Percentiles rank a stretch among this genome's conserved stretches.
Evolutionary conservation across 2,797 vertebrate species (phyloP).

Genomic region (Fundulus diaphanus): DNA sequence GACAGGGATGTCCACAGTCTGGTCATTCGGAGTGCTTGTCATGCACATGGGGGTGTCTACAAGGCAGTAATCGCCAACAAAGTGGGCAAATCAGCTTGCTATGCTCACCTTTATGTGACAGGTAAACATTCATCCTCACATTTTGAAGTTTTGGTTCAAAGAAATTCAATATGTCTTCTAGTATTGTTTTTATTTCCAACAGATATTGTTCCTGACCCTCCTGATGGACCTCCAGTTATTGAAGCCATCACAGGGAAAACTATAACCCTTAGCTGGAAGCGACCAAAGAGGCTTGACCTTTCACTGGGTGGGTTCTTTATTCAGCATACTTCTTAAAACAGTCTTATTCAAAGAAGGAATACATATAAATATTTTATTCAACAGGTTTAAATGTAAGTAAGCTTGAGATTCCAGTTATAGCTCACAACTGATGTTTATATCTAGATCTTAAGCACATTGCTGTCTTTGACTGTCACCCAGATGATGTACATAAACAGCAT

Average conservation of each 20-base stretch:
- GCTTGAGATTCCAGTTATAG: not conserved
- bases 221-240: conserved; percentile 87
- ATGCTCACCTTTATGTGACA: conserved; percentile 93
- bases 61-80: conserved; percentile 96
- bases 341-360: not conserved
- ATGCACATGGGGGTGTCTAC: conserved; percentile 92
- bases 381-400: not conserved
- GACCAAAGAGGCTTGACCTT: conserved; percentile 87
- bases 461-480: not conserved
- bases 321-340: not conserved
- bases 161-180: not conserved
- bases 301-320: conserved; percentile 82
- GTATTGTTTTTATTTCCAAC: conserved; percentile 17
- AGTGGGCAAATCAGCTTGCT: conserved; percentile 94
- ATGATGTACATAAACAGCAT: not conserved
- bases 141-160: not conserved
- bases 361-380: not conserved
- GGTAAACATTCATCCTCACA: conserved; percentile 74
- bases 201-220: conserved; percentile 93
- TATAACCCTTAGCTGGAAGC: conserved; percentile 90
- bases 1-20: conserved; percentile 94
- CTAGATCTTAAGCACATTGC: not conserved
- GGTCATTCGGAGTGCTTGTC: conserved; percentile 86
- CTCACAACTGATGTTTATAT: not conserved
- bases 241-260: conserved; percentile 89